These are phyloP conservation scores for Sipunculus nudus DNA, from an alignment of 2,888 invertebrate species.

Conservation along the genomic window DNA sequence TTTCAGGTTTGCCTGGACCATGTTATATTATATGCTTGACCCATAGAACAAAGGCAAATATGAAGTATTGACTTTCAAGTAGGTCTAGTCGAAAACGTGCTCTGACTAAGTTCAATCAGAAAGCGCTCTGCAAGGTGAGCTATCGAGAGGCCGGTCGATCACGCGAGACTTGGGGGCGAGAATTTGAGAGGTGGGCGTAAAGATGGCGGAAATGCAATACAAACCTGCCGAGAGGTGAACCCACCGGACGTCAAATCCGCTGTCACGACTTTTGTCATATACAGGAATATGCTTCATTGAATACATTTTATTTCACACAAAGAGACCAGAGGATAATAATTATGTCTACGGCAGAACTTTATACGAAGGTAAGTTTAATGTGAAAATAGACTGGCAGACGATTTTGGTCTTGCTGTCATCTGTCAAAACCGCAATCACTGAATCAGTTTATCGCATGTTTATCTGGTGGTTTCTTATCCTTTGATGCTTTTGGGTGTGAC, in stretches of 20 bases:
- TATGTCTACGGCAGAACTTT: constrained; percentile 43
- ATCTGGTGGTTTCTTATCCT: no score
- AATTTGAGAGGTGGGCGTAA: constrained; percentile 26
- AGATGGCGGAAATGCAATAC: constrained; percentile 29
- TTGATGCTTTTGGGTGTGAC: no score
- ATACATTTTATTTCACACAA: no score
- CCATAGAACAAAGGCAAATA: no score
- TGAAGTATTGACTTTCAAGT: no score
- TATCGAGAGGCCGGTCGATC: background rate
- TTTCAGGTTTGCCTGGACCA: no score
- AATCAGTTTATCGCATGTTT: constrained; percentile 21
- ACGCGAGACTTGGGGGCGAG: constrained; percentile 14
- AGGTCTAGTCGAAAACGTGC: no score
- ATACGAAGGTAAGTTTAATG: constrained; percentile 42
- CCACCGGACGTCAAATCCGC: no score
- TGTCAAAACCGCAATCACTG: constrained; percentile 9
- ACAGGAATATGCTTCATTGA: no score
- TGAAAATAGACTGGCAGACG: constrained; percentile 2
- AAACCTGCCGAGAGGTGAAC: background rate
- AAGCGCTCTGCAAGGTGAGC: background rate
- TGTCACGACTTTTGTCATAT: no score
- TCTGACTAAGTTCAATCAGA: no score
- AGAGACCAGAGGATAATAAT: background rate
- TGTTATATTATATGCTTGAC: no score
- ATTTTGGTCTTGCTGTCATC: background rate